Evolutionary conservation across 2,888 invertebrate species (phyloP).

Genomic region (Atethmia centrago): DNA sequence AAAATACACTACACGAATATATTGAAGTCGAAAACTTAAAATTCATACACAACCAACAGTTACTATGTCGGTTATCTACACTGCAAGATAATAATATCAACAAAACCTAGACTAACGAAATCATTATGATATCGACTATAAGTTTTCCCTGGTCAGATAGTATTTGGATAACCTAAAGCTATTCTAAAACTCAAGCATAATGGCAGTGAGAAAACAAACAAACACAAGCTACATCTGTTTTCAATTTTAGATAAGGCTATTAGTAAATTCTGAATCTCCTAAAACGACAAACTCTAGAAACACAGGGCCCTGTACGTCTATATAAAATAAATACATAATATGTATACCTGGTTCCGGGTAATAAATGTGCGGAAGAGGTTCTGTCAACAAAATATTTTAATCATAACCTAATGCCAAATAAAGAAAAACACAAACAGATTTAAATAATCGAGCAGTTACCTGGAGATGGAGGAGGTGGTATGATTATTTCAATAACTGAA

Average conservation of each 20-base stretch:
- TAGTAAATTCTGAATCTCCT: background rate
- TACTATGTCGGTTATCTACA: background rate
- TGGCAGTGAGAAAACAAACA: background rate
- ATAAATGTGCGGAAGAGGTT: background rate
- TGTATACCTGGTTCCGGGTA: conserved; percentile 13
- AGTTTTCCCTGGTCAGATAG: background rate
- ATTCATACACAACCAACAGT: background rate
- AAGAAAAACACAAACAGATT: background rate
- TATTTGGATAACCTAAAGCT: background rate
- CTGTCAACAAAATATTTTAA: conserved; percentile 15
- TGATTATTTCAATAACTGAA: conserved; percentile 34
- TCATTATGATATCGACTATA: background rate
- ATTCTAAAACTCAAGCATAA: background rate
- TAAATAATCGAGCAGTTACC: conserved; percentile 24
- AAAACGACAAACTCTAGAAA: background rate
- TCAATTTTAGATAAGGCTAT: background rate
- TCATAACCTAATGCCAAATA: background rate
- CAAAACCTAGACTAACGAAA: background rate
- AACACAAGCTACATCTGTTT: background rate
- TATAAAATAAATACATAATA: background rate
- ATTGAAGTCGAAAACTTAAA: background rate
- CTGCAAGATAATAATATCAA: background rate
- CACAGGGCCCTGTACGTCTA: background rate
- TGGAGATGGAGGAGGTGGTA: conserved; percentile 14
- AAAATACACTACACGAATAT: background rate